Evolutionary conservation across 2,797 vertebrate species (phyloP).

Genomic region (Notoglanidium macrostoma): DNA sequence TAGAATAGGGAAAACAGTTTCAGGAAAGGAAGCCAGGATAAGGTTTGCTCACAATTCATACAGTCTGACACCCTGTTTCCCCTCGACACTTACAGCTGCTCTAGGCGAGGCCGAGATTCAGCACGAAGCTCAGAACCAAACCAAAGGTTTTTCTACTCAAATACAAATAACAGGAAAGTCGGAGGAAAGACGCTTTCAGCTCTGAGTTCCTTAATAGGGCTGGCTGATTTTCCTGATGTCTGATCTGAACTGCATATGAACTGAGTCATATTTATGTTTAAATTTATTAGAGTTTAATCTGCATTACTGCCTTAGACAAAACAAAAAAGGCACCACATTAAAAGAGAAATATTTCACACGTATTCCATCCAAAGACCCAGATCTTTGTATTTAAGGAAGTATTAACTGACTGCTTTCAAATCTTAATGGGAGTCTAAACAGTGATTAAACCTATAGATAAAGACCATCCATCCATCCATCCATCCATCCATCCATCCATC

Average conservation of each 20-base stretch:
- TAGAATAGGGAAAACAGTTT: constrained; percentile 47
- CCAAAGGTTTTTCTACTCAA: not conserved
- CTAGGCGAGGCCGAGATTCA: not conserved
- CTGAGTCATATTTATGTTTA: not conserved
- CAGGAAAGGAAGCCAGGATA: constrained; percentile 63
- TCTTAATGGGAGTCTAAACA: not conserved
- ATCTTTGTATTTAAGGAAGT: not conserved
- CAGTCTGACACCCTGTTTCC: constrained; percentile 51
- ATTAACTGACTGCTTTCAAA: not conserved
- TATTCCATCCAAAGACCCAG: not conserved
- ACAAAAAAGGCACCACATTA: not conserved
- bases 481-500: no score
- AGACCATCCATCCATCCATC: not conserved
- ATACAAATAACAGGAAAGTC: not conserved
- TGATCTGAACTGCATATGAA: not conserved
- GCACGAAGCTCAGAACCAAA: not conserved
- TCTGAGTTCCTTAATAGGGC: not conserved
- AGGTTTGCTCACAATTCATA: constrained; percentile 54
- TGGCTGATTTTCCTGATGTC: not conserved
- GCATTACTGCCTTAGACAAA: not conserved
- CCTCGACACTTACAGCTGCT: constrained; percentile 47
- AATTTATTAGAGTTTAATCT: not conserved
- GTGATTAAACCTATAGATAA: not conserved
- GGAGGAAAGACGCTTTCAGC: not conserved
- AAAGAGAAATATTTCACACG: not conserved